Evolutionary conservation across 1,140 invertebrate species (phyloP).

Genomic region (Lordiphosa collinella): DNA sequence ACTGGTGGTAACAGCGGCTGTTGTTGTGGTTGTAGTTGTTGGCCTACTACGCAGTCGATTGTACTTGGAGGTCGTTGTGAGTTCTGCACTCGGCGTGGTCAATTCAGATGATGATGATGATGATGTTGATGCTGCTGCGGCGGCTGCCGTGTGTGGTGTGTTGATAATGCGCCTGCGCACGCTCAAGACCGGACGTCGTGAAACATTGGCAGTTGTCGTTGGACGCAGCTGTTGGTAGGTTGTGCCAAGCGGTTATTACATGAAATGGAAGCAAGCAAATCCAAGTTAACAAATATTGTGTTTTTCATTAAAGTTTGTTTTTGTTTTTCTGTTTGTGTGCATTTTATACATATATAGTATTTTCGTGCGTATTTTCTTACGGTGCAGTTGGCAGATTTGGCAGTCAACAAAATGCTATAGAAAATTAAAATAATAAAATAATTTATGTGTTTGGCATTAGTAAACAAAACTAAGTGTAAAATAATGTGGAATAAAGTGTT

Average conservation of each 20-base stretch:
- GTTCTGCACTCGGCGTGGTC: conserved; percentile 41
- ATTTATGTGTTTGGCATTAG: conserved; percentile 1
- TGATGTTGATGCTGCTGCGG: conserved; percentile 17
- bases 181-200: conserved; percentile 67
- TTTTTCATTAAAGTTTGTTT: conserved; percentile 8
- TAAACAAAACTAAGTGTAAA: conserved; percentile 1
- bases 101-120: conserved; percentile 18
- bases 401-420: conserved; percentile 56
- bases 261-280: conserved; percentile 38
- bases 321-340: background rate
- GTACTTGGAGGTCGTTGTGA: conserved; percentile 55
- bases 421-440: conserved; percentile 19
- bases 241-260: conserved; percentile 22
- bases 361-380: conserved; percentile 30
- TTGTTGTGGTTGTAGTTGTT: conserved; percentile 18
- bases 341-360: conserved; percentile 8
- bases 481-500: background rate
- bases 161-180: conserved; percentile 74
- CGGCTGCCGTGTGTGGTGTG: conserved; percentile 31
- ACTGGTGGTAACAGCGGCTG: conserved; percentile 18
- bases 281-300: conserved; percentile 9
- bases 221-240: conserved; percentile 58
- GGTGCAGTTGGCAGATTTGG: conserved; percentile 30
- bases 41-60: conserved; percentile 44
- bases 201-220: conserved; percentile 44